phyloP scores from a whole-genome alignment of 37 sponge, comb jelly and placozoan genomes.

The Oopsacas minuta region DNA sequence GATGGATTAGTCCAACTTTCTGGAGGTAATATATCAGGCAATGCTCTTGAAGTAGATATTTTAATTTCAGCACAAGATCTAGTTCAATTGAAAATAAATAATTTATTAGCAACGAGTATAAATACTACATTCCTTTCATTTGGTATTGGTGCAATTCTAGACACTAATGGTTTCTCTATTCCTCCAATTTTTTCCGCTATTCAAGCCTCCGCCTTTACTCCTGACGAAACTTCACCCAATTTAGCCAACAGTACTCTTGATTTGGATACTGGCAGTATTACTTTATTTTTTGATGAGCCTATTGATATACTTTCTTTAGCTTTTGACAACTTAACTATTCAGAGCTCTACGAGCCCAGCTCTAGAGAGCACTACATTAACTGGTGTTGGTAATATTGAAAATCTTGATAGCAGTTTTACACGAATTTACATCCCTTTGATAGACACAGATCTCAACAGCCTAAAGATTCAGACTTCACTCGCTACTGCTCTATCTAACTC shows the following conservation, averaged over 20 bases:
- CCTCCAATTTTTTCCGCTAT: not conserved
- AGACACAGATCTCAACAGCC: slow-evolving; percentile 35
- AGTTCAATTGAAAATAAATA: not conserved
- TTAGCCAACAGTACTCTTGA: slow-evolving; percentile 47
- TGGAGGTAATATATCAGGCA: not conserved
- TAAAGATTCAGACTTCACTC: slow-evolving; percentile 39
- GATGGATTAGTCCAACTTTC: not conserved
- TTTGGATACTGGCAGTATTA: slow-evolving; percentile 36
- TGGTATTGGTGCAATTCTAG: slow-evolving; percentile 26
- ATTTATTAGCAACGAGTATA: slow-evolving; percentile 23
- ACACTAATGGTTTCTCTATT: slow-evolving; percentile 24
- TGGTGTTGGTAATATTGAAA: not conserved
- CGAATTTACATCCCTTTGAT: slow-evolving; percentile 21
- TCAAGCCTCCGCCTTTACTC: slow-evolving; percentile 30
- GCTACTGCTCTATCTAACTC: slow-evolving; percentile 27
- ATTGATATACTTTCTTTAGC: slow-evolving; percentile 28
- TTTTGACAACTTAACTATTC: slow-evolving; percentile 26
- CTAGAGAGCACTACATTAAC: not conserved
- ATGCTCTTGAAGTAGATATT: not conserved
- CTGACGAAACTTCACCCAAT: slow-evolving; percentile 44
- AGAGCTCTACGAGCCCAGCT: slow-evolving; percentile 15
- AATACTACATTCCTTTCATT: slow-evolving; percentile 34
- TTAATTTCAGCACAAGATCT: not conserved
- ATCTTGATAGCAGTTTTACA: not conserved
- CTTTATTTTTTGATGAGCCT: slow-evolving; percentile 53